Base-by-base conservation (phyloP, 2,113 vertebrate genomes). In the Sebastes fasciatus region DNA sequence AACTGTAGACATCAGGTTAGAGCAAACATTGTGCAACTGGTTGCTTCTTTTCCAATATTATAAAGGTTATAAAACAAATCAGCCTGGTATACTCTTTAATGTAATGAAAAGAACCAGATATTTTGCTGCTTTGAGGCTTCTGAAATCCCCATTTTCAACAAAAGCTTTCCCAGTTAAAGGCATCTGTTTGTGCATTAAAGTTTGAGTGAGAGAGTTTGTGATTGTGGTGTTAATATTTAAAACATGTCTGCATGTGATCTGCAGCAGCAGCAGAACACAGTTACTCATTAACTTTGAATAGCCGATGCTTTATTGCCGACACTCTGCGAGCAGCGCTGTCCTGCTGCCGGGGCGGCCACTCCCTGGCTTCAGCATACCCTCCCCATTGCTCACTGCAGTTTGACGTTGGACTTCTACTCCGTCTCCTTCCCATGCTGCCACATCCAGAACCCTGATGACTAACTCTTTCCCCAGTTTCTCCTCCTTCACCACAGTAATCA, bases 361-460 rank as follows among this genome's bases (percentile, higher is more conserved):
- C 92, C 93, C 86, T 79, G 6, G 10, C 14, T 21, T 14, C 0
- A 19, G 42, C 82, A 75, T 77, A 61, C 57, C 55, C 83, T 88
- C 77, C 75, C 23, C 69, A 70, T 88, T 62, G 80, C 85, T 88
- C 84, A 78, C 75, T 74, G 62, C 65, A 49, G 49, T 73, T 76
- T 79, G 78, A 73, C 63, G 82, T 72, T n/a, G 60, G 74, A 52
- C 84, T 34, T 23, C 57, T 26, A 70, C 26, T 68, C 65, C 12
- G 55, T 5, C 64, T 80, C 71, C 73, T 80, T 75, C 83, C 78
- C 80, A 6, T 75, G 73, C 83, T 55, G 62, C 82, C 80, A 72
- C 87, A 88, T 88, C 77, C 86, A 84, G 55, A 34, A 71, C 63
- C 12, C 40, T 1, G 89, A 90, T 94, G 93, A 94, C 94, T 94